phyloP scores from a whole-genome alignment of 2,888 invertebrate genomes.

The Operophtera brumata region DNA sequence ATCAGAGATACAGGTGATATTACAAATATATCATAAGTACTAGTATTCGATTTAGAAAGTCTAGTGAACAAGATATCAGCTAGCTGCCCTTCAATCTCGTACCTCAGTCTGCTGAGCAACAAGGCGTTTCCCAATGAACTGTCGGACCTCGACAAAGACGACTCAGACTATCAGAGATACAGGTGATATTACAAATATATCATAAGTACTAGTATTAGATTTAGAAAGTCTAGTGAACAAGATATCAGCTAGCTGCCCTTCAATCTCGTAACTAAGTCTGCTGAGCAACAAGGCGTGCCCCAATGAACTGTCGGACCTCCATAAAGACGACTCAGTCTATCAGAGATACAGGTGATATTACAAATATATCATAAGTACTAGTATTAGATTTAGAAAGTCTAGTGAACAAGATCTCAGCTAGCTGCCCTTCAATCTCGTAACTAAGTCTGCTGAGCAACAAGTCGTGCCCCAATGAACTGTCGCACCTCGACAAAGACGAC shows the following conservation, averaged over 20 bases:
- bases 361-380: no score
- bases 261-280: conserved; percentile 90
- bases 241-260: conserved; percentile 84
- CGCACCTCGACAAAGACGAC: conserved; percentile 85
- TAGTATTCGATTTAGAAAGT: conserved; percentile 81
- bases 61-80: conserved; percentile 83
- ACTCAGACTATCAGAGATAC: conserved; percentile 92
- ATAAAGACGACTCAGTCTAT: conserved; percentile 91
- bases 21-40: not conserved
- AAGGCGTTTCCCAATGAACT: conserved; percentile 92
- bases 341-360: no score
- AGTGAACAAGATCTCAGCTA: conserved; percentile 82
- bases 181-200: conserved; percentile 67
- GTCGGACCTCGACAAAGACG: conserved; percentile 85
- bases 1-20: conserved; percentile 87
- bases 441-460: conserved; percentile 94
- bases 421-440: conserved; percentile 88
- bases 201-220: conserved; percentile 68
- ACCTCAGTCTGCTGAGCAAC: conserved; percentile 94
- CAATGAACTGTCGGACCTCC: conserved; percentile 84
- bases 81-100: conserved; percentile 86
- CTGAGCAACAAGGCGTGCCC: conserved; percentile 96
- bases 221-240: conserved; percentile 84
- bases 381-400: conserved; percentile 85
- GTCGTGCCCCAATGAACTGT: conserved; percentile 91